Conservation (phyloP, 2,797 vertebrate genomes). For the Enteromius mattozi region DNA sequence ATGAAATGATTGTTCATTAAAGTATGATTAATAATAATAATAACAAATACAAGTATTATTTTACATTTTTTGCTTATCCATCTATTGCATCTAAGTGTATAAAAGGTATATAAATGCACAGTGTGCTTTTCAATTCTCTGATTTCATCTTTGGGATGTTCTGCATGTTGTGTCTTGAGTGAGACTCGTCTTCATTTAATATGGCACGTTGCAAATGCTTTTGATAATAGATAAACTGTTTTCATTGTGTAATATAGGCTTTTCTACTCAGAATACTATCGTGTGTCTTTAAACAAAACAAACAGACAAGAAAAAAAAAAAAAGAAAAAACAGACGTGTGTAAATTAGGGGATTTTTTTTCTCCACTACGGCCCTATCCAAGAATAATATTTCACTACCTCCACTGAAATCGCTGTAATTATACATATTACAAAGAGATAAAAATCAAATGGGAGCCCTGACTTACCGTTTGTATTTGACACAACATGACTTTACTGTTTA, state of each 20-base stretch:
- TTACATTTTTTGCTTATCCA: background rate
- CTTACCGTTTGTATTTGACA: conserved; percentile 52
- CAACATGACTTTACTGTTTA: conserved; percentile 44
- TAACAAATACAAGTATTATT: background rate
- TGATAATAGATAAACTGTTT: conserved; percentile 26
- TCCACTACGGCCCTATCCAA: conserved; percentile 60
- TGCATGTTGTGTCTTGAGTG: conserved; percentile 7
- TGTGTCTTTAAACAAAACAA: conserved; percentile 26
- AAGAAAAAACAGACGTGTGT: conserved; percentile 15
- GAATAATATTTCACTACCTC: conserved; percentile 58
- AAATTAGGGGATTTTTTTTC: conserved; percentile 32
- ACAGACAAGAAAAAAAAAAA: conserved; percentile 43
- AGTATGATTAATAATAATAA: background rate
- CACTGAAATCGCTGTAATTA: conserved; percentile 55
- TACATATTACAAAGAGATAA: conserved; percentile 56
- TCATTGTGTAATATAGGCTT: conserved; percentile 41
- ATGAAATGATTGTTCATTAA: background rate
- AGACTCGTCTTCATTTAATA: conserved; percentile 15
- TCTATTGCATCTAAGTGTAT: background rate
- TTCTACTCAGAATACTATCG: conserved; percentile 51
- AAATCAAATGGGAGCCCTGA: conserved; percentile 53
- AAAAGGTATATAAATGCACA: background rate
- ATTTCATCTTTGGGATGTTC: conserved; percentile 20
- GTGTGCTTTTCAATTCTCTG: background rate
- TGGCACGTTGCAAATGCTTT: conserved; percentile 17